These are phyloP conservation scores for Hydra vulgaris DNA, from an alignment of 30 jellyfish, hydroid and myxozoan species.

Conservation along the genomic window DNA sequence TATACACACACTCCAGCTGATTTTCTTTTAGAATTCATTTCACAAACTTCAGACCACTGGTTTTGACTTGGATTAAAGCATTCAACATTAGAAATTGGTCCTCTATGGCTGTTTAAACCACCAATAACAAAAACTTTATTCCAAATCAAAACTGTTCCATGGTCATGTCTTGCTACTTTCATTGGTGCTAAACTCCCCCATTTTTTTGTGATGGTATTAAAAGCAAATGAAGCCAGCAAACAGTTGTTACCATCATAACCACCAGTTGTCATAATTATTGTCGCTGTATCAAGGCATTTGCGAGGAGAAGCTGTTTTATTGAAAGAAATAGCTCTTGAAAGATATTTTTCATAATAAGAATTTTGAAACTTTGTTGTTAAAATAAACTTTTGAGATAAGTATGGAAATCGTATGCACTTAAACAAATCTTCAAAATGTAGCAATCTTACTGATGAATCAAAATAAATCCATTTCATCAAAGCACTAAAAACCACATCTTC, in stretches of 20 bases:
- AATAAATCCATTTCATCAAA: conserved; percentile 37
- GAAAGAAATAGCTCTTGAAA: conserved; percentile 15
- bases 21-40: conserved; percentile 67
- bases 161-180: conserved; percentile 80
- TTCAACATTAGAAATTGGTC: conserved; percentile 66
- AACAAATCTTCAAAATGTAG: conserved; percentile 20
- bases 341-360: conserved; percentile 8
- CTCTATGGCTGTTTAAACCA: conserved; percentile 76
- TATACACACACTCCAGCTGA: conserved; percentile 61
- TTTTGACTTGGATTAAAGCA: conserved; percentile 55
- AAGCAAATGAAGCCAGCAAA: conserved; percentile 59
- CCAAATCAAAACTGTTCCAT: conserved; percentile 47
- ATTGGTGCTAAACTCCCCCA: conserved; percentile 38
- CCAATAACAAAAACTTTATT: conserved; percentile 65
- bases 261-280: conserved; percentile 62
- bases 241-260: conserved; percentile 90
- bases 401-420: conserved; percentile 47
- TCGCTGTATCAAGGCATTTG: conserved; percentile 52
- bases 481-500: conserved; percentile 62
- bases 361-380: conserved; percentile 6
- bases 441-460: conserved; percentile 13
- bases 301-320: conserved; percentile 30
- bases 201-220: conserved; percentile 18
- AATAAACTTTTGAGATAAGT: conserved; percentile 26
- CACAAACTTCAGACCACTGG: conserved; percentile 41